Evolutionary conservation across 2,888 invertebrate species (phyloP), one percentile per base, ranked within the genome.

Genomic region (Hemaris fuciformis): DNA sequence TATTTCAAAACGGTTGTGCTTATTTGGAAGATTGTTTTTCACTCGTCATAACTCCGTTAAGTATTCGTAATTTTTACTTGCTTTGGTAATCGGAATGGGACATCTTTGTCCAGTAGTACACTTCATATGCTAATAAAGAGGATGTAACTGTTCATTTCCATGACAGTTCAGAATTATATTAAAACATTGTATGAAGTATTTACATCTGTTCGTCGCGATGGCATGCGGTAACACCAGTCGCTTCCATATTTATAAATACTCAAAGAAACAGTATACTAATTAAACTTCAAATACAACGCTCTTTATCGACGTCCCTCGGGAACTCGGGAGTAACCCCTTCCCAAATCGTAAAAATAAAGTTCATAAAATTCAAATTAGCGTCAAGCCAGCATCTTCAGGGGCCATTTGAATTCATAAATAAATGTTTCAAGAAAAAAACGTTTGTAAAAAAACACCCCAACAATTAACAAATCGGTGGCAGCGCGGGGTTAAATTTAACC

Each of bases 401-500:
- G 81, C 87, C 84, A 87, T 88, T 89, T 85, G 80, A 87, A 87
- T 88, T 89, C 89, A 91, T 91, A 91, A 91, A 91, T 90, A 90
- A 84, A 80, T 79, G 76, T 77, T 79, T 77, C 25, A 68, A 73
- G 74, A 76, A 83, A 84, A 85, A 80, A 77, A 77, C 71, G 70
- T 61, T 68, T 69, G 84, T 83, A 87, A 88, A 81, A 75, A 80
- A 78, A 67, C 70, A 73, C 85, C 89, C 88, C 76, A 85, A 89
- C 91, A 89, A 91, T 91, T 91, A 91, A 90, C 91, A 89, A 91
- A 91, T 90, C 78, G 87, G 78, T 83, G 75, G 83, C 81, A 80
- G 81, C 85, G 85, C 82, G 79, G 87, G 88, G 89, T 88, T 91
- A 89, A 88, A 80, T 88, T 89, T 89, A 89, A 83, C 82, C 80